A percentile compares a stretch with the other conserved stretches of the same genome.
Conservation (phyloP, 2,888 invertebrate genomes). For the Philhelius pedissequus region DNA sequence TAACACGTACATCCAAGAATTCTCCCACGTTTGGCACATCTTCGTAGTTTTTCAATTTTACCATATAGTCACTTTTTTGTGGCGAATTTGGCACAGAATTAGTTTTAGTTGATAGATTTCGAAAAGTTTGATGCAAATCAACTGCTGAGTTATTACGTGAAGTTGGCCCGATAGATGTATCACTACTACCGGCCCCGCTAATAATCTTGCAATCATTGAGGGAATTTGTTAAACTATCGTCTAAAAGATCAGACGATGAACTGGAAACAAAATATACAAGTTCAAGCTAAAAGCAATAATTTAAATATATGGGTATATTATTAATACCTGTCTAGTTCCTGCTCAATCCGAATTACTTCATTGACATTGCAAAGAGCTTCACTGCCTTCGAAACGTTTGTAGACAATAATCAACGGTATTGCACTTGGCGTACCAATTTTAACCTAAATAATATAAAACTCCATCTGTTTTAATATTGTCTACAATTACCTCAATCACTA, state of each 20-base stretch:
- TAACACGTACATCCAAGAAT: slow-evolving; percentile 86
- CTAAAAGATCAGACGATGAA: slow-evolving; percentile 52
- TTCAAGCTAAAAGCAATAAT: background rate
- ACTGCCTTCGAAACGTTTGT: slow-evolving; percentile 83
- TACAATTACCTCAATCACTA: background rate
- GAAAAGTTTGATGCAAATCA: slow-evolving; percentile 70
- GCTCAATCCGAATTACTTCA: slow-evolving; percentile 84
- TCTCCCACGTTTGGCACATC: slow-evolving; percentile 78
- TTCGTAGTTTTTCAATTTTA: slow-evolving; percentile 71
- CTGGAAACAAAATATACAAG: background rate
- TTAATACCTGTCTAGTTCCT: slow-evolving; percentile 80
- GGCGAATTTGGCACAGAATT: slow-evolving; percentile 72
- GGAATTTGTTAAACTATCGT: slow-evolving; percentile 41
- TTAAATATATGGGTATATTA: no score
- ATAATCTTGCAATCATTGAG: slow-evolving; percentile 33
- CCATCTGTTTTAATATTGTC: background rate
- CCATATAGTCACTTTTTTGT: slow-evolving; percentile 67
- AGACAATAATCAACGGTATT: slow-evolving; percentile 82
- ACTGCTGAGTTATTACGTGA: slow-evolving; percentile 69
- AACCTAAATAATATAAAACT: slow-evolving; percentile 69
- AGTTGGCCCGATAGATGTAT: slow-evolving; percentile 46
- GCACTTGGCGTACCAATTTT: slow-evolving; percentile 78
- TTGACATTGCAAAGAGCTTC: slow-evolving; percentile 85
- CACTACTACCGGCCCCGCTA: slow-evolving; percentile 22
- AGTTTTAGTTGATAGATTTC: slow-evolving; percentile 70